Percentiles rank a stretch among this genome's conserved stretches.
Conservation (phyloP, 1,140 invertebrate species). For the Drosophila chauvacae region DNA sequence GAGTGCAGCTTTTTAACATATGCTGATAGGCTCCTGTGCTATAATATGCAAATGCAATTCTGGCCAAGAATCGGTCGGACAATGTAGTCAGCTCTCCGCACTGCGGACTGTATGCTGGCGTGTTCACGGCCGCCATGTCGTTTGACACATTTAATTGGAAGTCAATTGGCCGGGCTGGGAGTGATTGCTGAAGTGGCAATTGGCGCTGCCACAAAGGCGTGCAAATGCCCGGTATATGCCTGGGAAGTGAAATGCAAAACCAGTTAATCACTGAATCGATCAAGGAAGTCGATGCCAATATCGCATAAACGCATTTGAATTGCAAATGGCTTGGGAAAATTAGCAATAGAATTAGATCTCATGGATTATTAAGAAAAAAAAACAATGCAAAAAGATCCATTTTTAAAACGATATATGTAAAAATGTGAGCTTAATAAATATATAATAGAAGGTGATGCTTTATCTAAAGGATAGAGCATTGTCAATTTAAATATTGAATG, state of each 20-base stretch:
- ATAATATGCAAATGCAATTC: conserved; percentile 79
- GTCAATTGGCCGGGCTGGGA: conserved; percentile 61
- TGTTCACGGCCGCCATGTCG: conserved; percentile 35
- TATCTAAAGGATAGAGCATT: no score
- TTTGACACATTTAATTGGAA: conserved; percentile 79
- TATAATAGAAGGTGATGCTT: neutral
- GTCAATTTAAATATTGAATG: no score
- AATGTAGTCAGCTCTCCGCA: conserved; percentile 2
- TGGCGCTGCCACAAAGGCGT: conserved; percentile 41
- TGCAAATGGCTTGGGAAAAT: conserved; percentile 11
- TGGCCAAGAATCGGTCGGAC: conserved; percentile 23
- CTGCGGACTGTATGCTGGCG: neutral
- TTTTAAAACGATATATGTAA: neutral
- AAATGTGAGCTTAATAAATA: neutral
- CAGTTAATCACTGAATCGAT: conserved; percentile 48
- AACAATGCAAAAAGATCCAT: no score
- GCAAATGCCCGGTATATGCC: conserved; percentile 22
- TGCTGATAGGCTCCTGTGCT: conserved; percentile 17
- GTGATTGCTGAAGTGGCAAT: conserved; percentile 54
- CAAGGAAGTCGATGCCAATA: conserved; percentile 32
- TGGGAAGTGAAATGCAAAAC: conserved; percentile 28
- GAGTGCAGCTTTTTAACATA: conserved; percentile 23
- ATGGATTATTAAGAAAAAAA: neutral
- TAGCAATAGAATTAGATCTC: neutral
- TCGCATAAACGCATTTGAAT: conserved; percentile 23